Conservation (phyloP, 2,797 vertebrate species). For the Scleropages formosus region DNA sequence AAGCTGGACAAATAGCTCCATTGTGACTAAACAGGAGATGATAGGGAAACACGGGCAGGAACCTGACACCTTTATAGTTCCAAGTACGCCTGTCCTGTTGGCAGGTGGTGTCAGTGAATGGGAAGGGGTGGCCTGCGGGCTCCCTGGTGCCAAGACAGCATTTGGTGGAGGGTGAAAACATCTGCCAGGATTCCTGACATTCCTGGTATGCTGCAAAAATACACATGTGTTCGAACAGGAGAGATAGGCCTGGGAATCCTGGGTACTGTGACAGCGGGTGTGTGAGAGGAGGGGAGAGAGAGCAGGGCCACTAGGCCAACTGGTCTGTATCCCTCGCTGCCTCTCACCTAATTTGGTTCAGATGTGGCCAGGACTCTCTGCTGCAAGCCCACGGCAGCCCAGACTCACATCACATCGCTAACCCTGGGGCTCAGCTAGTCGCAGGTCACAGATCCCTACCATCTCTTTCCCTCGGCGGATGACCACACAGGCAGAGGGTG, state of each 20-base stretch:
- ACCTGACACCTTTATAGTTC: constrained; percentile 6
- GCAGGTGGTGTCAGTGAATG: constrained; percentile 17
- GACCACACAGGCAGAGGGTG: constrained; percentile 2
- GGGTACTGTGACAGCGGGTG: constrained; percentile 9
- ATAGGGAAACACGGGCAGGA: constrained; percentile 5
- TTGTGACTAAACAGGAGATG: neutral
- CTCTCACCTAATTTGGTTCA: constrained; percentile 58
- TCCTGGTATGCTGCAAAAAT: constrained; percentile 57
- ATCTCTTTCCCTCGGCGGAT: neutral
- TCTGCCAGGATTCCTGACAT: constrained; percentile 59
- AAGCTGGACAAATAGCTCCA: neutral
- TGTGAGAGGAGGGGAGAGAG: constrained; percentile 6
- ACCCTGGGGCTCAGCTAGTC: constrained; percentile 54
- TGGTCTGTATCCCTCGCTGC: constrained; percentile 38
- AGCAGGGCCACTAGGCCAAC: neutral
- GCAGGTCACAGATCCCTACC: constrained; percentile 43
- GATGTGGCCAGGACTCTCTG: constrained; percentile 46
- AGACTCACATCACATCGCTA: constrained; percentile 35
- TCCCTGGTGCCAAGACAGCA: neutral
- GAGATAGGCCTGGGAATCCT: constrained; percentile 51
- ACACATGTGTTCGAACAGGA: constrained; percentile 54
- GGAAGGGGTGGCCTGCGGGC: constrained; percentile 11
- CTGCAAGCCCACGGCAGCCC: constrained; percentile 45
- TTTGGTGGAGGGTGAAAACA: neutral
- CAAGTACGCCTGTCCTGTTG: neutral